A percentile compares a stretch with the other conserved stretches of the same genome.
Conservation (phyloP, 2,113 vertebrate genomes). For the Naja naja region DNA sequence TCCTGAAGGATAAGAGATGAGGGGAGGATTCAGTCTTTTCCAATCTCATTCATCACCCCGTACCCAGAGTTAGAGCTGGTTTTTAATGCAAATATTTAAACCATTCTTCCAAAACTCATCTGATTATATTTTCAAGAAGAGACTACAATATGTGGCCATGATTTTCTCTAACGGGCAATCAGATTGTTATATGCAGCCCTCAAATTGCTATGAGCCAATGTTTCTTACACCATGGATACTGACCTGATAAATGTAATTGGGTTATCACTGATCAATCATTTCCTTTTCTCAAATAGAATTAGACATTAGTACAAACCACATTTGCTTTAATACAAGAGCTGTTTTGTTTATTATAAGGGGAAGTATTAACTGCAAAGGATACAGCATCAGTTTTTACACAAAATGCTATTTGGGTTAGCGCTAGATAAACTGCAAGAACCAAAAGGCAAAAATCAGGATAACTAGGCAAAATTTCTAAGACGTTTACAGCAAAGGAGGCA, state of each 20-base stretch:
- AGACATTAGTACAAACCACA: background rate
- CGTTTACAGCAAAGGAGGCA: background rate
- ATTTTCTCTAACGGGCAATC: background rate
- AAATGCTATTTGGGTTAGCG: slow-evolving; percentile 1
- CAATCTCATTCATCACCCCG: background rate
- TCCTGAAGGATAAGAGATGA: background rate
- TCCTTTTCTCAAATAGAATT: background rate
- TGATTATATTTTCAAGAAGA: background rate
- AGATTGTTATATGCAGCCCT: background rate
- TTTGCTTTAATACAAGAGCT: slow-evolving; percentile 19
- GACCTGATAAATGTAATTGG: background rate
- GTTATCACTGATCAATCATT: background rate
- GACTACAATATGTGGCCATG: background rate
- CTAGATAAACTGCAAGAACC: background rate
- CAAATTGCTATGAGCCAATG: background rate
- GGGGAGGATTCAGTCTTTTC: background rate
- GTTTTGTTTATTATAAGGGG: slow-evolving; percentile 15
- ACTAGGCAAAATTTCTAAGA: background rate
- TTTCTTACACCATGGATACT: background rate
- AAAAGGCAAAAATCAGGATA: background rate
- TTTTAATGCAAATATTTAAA: background rate
- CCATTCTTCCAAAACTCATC: background rate
- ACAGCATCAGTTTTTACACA: slow-evolving; percentile 9
- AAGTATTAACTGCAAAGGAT: slow-evolving; percentile 10
- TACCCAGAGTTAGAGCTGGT: background rate